phyloP scores from a whole-genome alignment of 1,140 invertebrate genomes.

The Arctopsyche grandis region DNA sequence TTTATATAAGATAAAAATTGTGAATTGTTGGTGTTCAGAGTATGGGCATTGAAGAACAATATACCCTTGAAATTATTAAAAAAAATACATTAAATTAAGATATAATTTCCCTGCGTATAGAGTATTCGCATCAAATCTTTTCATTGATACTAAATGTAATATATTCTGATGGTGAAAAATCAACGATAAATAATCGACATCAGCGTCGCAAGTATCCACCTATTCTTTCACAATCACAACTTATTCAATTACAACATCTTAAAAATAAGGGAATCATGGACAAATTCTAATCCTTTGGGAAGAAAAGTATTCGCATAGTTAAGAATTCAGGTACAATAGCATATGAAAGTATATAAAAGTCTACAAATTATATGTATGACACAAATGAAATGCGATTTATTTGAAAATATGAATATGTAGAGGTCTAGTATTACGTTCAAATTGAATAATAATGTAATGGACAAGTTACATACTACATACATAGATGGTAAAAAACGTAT shows the following conservation, averaged over 20 bases:
- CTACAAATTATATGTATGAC: background rate
- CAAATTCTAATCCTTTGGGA: background rate
- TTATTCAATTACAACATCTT: constrained; percentile 21
- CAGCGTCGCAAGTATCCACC: constrained; percentile 54
- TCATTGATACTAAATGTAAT: too few relatives aligned
- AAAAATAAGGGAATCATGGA: background rate
- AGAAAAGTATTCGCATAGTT: constrained; percentile 15
- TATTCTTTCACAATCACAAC: constrained; percentile 47
- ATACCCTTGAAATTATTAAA: background rate
- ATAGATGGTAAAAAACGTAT: too few relatives aligned
- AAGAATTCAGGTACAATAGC: constrained; percentile 37
- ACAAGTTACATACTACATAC: too few relatives aligned
- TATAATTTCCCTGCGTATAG: background rate
- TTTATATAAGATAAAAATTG: background rate
- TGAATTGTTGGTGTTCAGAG: background rate
- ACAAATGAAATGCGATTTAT: background rate
- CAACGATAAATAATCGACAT: constrained; percentile 39
- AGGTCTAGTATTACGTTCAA: too few relatives aligned
- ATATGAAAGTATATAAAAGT: constrained; percentile 12
- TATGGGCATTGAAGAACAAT: background rate
- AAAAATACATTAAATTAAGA: too few relatives aligned
- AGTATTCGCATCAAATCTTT: too few relatives aligned
- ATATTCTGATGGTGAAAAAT: background rate
- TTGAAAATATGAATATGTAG: background rate
- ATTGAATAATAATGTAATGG: too few relatives aligned